Evolutionary conservation across 2,888 invertebrate species (phyloP), one percentile per base, ranked within the genome.

Genomic region (Atrina japonica): DNA sequence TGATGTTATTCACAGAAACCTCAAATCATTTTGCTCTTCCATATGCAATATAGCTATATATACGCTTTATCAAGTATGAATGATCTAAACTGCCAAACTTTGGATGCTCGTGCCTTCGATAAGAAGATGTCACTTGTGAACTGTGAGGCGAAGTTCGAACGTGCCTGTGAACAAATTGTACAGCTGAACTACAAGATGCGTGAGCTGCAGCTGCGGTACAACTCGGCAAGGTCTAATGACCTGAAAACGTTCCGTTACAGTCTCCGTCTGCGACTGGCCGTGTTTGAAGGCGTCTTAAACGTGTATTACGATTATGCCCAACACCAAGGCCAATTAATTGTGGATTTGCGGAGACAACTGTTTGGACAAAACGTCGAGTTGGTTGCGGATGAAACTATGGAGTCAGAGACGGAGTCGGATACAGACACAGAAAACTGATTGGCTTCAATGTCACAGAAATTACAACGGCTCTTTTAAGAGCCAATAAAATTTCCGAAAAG

Each of bases 221-320:
- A 78, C 41, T 73, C 74, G 23, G 85, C 85, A 25, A 76, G 71
- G 69, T 47, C 66, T 25, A 70, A 72, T 29, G 81, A 85, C 66
- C 66, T 71, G 58, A 70, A 81, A 21, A 71, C 83, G 1, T 83
- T 83, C 76, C 80, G 85, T 30, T 86, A 86, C 75, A 79, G 75
- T 30, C 70, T 85, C 16, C 73, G 85, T 30, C 78, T 86, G 53
- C 73, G 79, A 7, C 77, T 86, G 66, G 80, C 85, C 27, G 82
- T 85, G 3, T 64, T 77, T 3, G 78, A 81, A 63, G 81, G 78
- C 0, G 58, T 78, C 25, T 55, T 77, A 18, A 77, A 77, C 66
- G 77, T 77, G 76, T 81, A 75, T 65, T 73, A 75, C 45, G 77
- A 78, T 68, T 81, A 76, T 56, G 81, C 81, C 23, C 61, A 68